Evolutionary conservation across 1,140 invertebrate species (phyloP).

Genomic region (Drosophila teissieri): DNA sequence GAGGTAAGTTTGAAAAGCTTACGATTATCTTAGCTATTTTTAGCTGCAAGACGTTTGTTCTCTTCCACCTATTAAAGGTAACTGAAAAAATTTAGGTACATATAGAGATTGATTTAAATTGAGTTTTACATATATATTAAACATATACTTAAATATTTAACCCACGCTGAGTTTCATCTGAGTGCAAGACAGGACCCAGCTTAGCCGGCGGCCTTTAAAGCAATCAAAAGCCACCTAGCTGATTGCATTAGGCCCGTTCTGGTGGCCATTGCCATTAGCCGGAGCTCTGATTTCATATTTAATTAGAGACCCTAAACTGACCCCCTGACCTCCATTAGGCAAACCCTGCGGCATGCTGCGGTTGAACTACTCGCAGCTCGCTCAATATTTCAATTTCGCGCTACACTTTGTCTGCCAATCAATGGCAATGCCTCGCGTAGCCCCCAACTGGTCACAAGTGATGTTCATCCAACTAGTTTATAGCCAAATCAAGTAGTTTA

Average conservation of each 20-base stretch:
- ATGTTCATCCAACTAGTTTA: not conserved
- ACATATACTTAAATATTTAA: not conserved
- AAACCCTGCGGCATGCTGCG: slow-evolving; percentile 23
- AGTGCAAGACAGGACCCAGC: not conserved
- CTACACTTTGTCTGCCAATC: slow-evolving; percentile 67
- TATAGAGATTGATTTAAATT: too few species aligned
- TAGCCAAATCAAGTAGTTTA: not conserved
- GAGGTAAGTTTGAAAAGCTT: too few species aligned
- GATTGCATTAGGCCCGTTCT: slow-evolving; percentile 28
- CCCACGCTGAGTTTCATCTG: not conserved
- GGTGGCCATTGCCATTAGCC: slow-evolving; percentile 25
- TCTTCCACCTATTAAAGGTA: too few species aligned
- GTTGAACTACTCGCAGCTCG: slow-evolving; percentile 62
- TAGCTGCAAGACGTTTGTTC: too few species aligned
- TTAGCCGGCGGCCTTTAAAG: slow-evolving; percentile 1
- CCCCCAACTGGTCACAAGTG: slow-evolving; percentile 23
- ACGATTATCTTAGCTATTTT: too few species aligned
- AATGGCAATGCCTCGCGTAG: slow-evolving; percentile 44
- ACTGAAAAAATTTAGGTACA: too few species aligned
- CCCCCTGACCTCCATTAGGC: slow-evolving; percentile 34
- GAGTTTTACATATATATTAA: too few species aligned
- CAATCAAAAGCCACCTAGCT: slow-evolving; percentile 11
- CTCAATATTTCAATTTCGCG: slow-evolving; percentile 79
- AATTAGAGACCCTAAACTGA: slow-evolving; percentile 41
- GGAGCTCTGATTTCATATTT: slow-evolving; percentile 54